Conservation (phyloP, 2,113 vertebrate species). For the Vimba vimba region DNA sequence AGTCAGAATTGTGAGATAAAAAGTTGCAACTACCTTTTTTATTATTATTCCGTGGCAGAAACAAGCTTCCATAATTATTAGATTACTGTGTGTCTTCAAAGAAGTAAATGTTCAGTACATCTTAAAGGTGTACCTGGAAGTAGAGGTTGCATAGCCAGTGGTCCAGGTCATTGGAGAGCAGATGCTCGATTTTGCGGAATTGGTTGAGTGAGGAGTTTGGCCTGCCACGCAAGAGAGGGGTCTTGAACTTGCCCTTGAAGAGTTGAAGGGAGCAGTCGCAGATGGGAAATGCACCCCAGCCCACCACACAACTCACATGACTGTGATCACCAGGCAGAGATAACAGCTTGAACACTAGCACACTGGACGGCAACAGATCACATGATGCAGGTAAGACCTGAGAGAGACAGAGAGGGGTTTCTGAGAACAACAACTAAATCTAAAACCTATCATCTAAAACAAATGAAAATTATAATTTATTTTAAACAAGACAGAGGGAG, state of each 20-base stretch:
- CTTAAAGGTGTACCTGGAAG: constrained; percentile 83
- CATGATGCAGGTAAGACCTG: constrained; percentile 81
- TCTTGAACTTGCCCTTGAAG: constrained; percentile 89
- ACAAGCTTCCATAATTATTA: not conserved
- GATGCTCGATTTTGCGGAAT: constrained; percentile 84
- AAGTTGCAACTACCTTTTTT: too few relatives aligned
- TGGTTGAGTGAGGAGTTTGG: constrained; percentile 76
- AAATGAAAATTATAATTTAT: not conserved
- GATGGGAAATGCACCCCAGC: constrained; percentile 88
- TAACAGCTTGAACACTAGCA: constrained; percentile 85
- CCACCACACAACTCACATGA: constrained; percentile 71
- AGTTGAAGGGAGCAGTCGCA: constrained; percentile 75
- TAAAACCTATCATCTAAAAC: not conserved
- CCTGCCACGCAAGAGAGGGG: constrained; percentile 82
- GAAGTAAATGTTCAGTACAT: constrained; percentile 5
- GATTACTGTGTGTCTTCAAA: not conserved
- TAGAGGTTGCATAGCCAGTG: constrained; percentile 94
- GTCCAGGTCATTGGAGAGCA: constrained; percentile 87
- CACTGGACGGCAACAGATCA: constrained; percentile 78
- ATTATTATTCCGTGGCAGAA: too few relatives aligned
- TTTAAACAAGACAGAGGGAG: not conserved
- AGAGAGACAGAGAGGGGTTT: not conserved
- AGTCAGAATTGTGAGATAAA: too few relatives aligned
- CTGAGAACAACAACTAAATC: not conserved
- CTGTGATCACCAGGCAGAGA: constrained; percentile 69